phyloP scores from a whole-genome alignment of 2,888 invertebrate genomes.

The Syrista parreyssii region DNA sequence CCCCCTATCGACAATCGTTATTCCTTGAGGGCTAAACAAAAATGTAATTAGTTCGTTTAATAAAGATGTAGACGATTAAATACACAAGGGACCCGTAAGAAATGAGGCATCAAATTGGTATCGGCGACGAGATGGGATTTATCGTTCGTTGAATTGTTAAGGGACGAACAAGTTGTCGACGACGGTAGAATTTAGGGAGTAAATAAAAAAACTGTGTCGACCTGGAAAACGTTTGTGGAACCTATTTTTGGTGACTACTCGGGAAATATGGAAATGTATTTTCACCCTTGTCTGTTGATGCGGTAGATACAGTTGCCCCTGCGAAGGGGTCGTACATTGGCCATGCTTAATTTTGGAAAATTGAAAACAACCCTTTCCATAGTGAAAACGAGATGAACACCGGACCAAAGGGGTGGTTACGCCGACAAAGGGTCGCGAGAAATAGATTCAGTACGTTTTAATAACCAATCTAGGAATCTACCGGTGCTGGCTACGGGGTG shows the following conservation, averaged over 20 bases:
- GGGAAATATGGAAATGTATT: too few species aligned
- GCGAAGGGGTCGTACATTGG: slow-evolving; percentile 16
- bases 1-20: slow-evolving; percentile 10
- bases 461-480: slow-evolving; percentile 42
- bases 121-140: background rate
- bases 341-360: slow-evolving; percentile 46
- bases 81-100: slow-evolving; percentile 38
- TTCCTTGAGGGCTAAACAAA: slow-evolving; percentile 42
- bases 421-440: too few species aligned
- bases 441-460: slow-evolving; percentile 48
- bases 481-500: slow-evolving; percentile 18
- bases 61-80: slow-evolving; percentile 38
- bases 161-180: too few species aligned
- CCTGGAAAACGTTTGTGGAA: too few species aligned
- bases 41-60: slow-evolving; percentile 51
- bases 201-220: too few species aligned
- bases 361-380: slow-evolving; percentile 49
- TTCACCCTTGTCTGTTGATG: too few species aligned
- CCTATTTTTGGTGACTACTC: too few species aligned
- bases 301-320: too few species aligned
- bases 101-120: slow-evolving; percentile 52
- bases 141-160: too few species aligned
- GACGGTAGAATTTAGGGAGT: too few species aligned
- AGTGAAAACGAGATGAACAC: background rate
- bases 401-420: too few species aligned